These are phyloP conservation scores for Pseudorectes ferrugineus DNA, from an alignment of 2,113 vertebrate genomes.

Conservation along the genomic window DNA sequence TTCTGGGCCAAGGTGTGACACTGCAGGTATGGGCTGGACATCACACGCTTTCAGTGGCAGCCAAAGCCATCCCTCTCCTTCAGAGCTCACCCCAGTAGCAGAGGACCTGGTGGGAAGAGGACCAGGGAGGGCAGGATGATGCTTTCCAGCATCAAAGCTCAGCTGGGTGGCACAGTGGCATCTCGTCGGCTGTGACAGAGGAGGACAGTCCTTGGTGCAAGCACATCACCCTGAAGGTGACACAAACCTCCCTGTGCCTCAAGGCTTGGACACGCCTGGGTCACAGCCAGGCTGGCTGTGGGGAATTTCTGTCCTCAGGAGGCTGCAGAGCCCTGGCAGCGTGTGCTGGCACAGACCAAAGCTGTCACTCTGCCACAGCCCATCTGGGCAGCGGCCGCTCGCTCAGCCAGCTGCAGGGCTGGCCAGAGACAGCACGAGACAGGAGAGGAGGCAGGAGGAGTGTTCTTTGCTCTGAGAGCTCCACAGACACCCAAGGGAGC, in stretches of 20 bases:
- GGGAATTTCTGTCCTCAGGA: not conserved
- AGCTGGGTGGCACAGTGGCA: not conserved
- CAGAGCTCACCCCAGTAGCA: not conserved
- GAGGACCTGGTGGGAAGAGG: not conserved
- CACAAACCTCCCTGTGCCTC: not conserved
- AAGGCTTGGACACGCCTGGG: fast-evolving
- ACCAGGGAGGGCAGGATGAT: not conserved
- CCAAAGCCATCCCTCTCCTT: not conserved
- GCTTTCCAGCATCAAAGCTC: not conserved
- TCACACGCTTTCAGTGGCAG: not conserved
- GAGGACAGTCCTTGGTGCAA: not conserved
- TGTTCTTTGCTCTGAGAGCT: not conserved
- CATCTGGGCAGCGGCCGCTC: fast-evolving
- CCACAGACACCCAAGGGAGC: not conserved
- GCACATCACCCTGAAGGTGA: not conserved
- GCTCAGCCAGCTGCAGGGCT: not conserved
- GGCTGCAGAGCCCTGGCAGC: not conserved
- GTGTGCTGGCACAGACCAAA: not conserved
- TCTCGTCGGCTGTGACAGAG: not conserved
- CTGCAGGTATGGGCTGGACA: not conserved
- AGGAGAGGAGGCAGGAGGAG: not conserved
- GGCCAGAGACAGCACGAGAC: not conserved
- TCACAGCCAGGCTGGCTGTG: not conserved
- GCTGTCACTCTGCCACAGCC: not conserved
- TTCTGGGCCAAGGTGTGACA: not conserved